Evolutionary conservation across 2,797 vertebrate genomes (phyloP).

Genomic region (Caiman crocodilus): DNA sequence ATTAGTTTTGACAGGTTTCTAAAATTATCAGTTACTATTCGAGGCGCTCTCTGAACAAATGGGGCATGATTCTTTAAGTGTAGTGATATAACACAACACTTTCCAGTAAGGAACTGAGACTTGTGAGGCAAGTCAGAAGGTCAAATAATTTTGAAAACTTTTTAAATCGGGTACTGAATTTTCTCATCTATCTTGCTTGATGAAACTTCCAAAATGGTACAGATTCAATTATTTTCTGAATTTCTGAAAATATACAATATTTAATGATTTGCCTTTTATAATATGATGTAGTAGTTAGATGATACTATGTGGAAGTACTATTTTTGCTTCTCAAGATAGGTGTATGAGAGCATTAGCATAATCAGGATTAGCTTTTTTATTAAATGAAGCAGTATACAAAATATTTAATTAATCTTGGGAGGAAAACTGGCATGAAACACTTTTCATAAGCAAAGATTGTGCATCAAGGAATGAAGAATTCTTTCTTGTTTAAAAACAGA

Average conservation of each 20-base stretch:
- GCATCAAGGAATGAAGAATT: background rate
- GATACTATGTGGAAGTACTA: background rate
- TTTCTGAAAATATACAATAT: background rate
- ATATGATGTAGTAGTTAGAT: background rate
- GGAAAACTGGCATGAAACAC: background rate
- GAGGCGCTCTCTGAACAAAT: background rate
- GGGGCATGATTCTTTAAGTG: background rate
- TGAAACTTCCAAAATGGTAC: background rate
- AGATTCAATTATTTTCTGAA: background rate
- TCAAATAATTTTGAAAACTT: background rate
- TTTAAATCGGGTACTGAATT: background rate
- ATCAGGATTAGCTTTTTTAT: background rate
- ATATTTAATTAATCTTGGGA: background rate
- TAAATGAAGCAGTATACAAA: background rate
- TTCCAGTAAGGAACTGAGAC: background rate
- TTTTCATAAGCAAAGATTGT: background rate
- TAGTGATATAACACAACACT: background rate
- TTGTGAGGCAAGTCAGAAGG: background rate
- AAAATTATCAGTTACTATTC: rapidly evolving
- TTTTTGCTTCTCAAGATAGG: background rate
- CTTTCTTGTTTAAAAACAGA: background rate
- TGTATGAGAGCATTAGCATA: background rate
- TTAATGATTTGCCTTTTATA: background rate
- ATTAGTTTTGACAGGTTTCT: background rate
- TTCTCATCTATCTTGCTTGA: background rate